Base-by-base conservation (phyloP, 2,797 vertebrate species). In the Gymnopithys bicolor region DNA sequence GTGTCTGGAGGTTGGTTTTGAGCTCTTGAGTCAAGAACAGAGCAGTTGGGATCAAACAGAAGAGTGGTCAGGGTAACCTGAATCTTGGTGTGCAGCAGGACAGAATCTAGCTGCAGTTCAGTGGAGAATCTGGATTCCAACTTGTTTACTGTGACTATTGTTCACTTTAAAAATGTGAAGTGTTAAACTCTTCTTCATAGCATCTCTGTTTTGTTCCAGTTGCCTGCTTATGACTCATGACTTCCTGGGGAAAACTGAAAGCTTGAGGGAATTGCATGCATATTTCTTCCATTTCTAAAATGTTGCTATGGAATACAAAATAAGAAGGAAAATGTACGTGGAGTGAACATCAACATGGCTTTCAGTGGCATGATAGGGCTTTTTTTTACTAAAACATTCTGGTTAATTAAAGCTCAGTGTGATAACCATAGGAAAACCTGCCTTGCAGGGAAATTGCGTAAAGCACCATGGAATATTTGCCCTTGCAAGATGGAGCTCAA, bases 211-310 rank as follows among this genome's bases (percentile, higher is more conserved):
- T 53, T 68, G 24, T 75, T 75, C 41, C 5, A 2, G 51, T 45
- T 95, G 53, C 48, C 74, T 88, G 33, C 62, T 60, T 59, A 27
- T 94, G 90, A 87, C 68, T 95, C 85, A 71, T 53, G 23, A 53
- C 56, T 80, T 88, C 66, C 83, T 70, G 41, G 53, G 75, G 73
- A 33, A 87, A 87, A 48, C 15, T 7, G 78, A 55, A 83, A 67
- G 73, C 83, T 67, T 70, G 48, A 62, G 88, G 85, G 83, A 86
- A 75, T 71, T 88, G 62, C 41, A 21, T 19, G 53, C 33, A 4
- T 64, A 33, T 63, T 94, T 73, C 68, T 64, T 63, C 58, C 25
- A 33, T 51, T 79, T 70, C 68, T 93, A 70, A 56, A 60, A 56
- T 23, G 63, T 48, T 90, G 27, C 68, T 59, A 6, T 55, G 49